Evolutionary conservation across 1,140 invertebrate genomes (phyloP), one percentile per base, ranked within the genome.

Genomic region (Drosophila nigromelanica): DNA sequence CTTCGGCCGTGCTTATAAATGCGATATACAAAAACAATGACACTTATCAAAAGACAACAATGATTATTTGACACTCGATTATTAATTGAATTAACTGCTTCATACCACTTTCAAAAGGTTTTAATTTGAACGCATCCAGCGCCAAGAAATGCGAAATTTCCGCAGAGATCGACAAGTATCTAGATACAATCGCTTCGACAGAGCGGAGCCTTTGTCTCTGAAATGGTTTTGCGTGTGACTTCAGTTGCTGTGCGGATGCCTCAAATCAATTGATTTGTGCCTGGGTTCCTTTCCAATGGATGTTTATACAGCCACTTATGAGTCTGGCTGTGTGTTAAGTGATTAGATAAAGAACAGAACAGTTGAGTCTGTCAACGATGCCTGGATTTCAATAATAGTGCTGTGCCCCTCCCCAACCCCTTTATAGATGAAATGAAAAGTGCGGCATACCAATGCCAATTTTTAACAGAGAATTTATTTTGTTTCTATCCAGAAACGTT

Each of bases 31-130:
- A 69, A 51, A 47, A 72, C 37, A 45, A 72, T 37, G n/a, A 1
- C 48, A 30, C n/a, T 61, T 60, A 68, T 68, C 39, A 18, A 50
- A 59, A 27, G 62, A 64, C 61, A 61, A 68, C 68, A 68, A 51
- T 59, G 56, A 78, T 69, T 79, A 68, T 87, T 87, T 87, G 64
- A 89, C 83, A 89, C 83, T 61, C 37, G 72, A 68, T 74, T 80
- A 77, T 77, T 83, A 89, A 89, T 89, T 89, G 54, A 89, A 83
- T 89, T 77, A 89, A 80, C 83, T 80, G 83, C 83, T 73, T 89
- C 80, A 75, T 83, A 75, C 83, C 79, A 89, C 83, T 83, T 83
- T 64, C 55, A 77, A 77, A 87, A 73, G 73, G 79, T 89, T 79
- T 83, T 50, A 58, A 58, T 54, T 75, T 76, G n/a, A 51, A 27